Evolutionary conservation across 2,113 vertebrate genomes (phyloP), one percentile per base, ranked within the genome.

Genomic region (Chloropsis hardwickii): DNA sequence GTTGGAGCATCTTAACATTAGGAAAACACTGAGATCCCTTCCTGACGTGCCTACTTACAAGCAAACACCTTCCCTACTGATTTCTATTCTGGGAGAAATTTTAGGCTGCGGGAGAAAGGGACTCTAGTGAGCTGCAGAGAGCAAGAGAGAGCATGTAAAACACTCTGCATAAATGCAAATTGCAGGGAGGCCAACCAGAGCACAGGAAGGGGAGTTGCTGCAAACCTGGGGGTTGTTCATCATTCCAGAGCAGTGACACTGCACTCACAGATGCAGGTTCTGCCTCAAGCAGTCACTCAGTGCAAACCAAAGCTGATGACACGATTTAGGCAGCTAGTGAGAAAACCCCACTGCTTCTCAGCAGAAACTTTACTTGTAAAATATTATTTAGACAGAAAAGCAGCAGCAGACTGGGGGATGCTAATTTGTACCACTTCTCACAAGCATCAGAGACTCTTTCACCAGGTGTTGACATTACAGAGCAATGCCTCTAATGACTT

Each of bases 381-480:
- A 90, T 65, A 77, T 57, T n/a, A 82, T 87, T 91, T 87, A 86
- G 91, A 65, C 70, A 82, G 74, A 80, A 85, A 61, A 91, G 29
- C 67, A 81, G 60, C 88, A 83, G 71, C 42, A 80, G 45, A 21
- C 22, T 29, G 19, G 35, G 66, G 53, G 47, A 82, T 95, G 70
- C 20, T 87, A 60, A 87, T 95, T 91, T 95, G 70, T 87, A 85
- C 45, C 67, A 22, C 69, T 92, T 82, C 64, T 76, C 47, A 64
- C 27, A 62, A 29, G 39, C 31, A 18, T 83, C 44, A 62, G 35
- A 70, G 40, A 69, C 23, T 87, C 28, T 54, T 42, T 33, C 33
- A 25, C 17, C 82, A 66, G 40, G 35, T 10, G 12, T 37, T 79
- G 70, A 64, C 27, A 31, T n/a, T 86, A 57, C 27, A 85, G n/a